These are phyloP conservation scores for Penaeus monodon DNA, from an alignment of 2,888 invertebrate species.

Conservation along the genomic window DNA sequence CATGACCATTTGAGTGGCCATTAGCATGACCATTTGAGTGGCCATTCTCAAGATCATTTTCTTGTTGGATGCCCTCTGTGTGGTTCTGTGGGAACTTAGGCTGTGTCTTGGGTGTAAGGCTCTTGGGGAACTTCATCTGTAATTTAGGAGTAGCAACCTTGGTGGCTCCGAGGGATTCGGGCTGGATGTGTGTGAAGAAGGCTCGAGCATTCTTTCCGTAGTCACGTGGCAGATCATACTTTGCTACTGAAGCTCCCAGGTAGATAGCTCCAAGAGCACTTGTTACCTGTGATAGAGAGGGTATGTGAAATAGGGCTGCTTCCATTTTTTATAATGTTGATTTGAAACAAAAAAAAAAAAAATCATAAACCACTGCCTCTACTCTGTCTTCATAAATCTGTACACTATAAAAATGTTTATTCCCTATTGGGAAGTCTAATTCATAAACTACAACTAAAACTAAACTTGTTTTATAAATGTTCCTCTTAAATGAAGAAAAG, in stretches of 20 bases:
- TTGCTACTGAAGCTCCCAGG: conserved; percentile 81
- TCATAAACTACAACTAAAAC: not conserved
- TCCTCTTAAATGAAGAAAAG: not conserved
- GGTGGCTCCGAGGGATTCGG: not conserved
- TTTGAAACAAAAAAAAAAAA: too few species aligned
- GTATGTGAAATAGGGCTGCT: conserved; percentile 67
- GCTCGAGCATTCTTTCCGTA: conserved; percentile 70
- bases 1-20: not conserved
- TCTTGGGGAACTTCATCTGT: conserved; percentile 16
- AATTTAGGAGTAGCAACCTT: conserved; percentile 8
- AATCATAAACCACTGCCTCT: too few species aligned
- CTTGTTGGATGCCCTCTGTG: not conserved
- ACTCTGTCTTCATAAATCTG: too few species aligned
- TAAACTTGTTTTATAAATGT: not conserved
- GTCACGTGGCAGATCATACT: conserved; percentile 78
- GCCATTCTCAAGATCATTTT: conserved; percentile 2
- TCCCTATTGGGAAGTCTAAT: conserved; percentile 65
- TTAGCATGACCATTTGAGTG: not conserved
- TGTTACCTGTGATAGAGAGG: conserved; percentile 77
- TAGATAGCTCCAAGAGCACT: conserved; percentile 89
- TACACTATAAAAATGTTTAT: not conserved
- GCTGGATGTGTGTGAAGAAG: conserved; percentile 42
- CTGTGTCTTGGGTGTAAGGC: conserved; percentile 8
- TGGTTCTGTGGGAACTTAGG: conserved; percentile 1
- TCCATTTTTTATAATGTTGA: not conserved